Conservation (phyloP, 2,797 vertebrate genomes). For the Masticophis lateralis region DNA sequence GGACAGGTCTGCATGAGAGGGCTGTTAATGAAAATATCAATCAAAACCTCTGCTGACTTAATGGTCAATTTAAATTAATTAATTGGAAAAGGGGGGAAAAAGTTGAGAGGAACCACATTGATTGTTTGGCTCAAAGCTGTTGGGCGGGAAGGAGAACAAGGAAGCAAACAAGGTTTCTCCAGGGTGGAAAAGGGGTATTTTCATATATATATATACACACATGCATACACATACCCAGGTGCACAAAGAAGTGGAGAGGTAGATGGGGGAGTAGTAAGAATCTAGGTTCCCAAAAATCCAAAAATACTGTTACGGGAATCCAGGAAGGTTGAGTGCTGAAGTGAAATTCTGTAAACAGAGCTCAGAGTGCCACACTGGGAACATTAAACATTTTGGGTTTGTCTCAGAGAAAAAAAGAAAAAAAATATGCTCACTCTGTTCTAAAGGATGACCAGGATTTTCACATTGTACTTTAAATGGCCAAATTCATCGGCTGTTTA, state of each 20-base stretch:
- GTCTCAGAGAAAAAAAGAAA: not conserved
- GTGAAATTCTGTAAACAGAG: not conserved
- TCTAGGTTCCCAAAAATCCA: slow-evolving; percentile 12
- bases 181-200: not conserved
- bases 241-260: slow-evolving; percentile 2
- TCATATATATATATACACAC: no score
- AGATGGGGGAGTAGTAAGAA: not conserved
- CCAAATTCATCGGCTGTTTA: not conserved
- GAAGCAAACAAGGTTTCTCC: slow-evolving; percentile 43
- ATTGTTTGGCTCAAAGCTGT: slow-evolving; percentile 60
- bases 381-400: not conserved
- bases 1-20: slow-evolving; percentile 80
- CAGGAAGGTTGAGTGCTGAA: not conserved
- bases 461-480: not conserved
- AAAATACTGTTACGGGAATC: slow-evolving; percentile 9
- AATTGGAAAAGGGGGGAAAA: slow-evolving; percentile 74
- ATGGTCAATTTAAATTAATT: slow-evolving; percentile 92
- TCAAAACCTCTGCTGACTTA: slow-evolving; percentile 84
- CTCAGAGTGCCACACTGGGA: not conserved
- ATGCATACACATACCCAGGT: no score
- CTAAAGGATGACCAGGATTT: not conserved
- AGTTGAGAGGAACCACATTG: slow-evolving; percentile 68
- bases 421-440: not conserved
- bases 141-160: slow-evolving; percentile 43
- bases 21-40: slow-evolving; percentile 88